Evolutionary conservation across 2,888 invertebrate genomes (phyloP).

Genomic region (Fragum fragum): DNA sequence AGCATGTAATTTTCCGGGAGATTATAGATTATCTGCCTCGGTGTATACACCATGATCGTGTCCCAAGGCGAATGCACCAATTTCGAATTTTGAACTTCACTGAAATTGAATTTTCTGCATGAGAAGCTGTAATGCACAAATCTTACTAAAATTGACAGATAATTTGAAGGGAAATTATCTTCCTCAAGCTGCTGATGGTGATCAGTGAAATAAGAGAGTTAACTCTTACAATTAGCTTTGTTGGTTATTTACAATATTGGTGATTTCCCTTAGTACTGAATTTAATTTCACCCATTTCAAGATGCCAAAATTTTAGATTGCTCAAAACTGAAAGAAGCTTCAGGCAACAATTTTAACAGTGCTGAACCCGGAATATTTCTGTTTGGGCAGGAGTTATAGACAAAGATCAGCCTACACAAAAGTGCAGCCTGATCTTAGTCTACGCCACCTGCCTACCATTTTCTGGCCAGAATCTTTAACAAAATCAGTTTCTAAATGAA

Average conservation of each 20-base stretch:
- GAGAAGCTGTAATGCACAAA: constrained; percentile 26
- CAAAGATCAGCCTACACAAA: no score
- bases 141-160: constrained; percentile 52
- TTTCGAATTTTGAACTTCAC: constrained; percentile 40
- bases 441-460: no score
- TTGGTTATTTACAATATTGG: background rate
- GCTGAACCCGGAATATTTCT: no score
- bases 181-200: background rate
- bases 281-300: no score
- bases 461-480: no score
- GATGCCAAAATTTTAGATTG: no score
- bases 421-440: no score
- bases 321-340: no score
- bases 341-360: no score
- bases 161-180: constrained; percentile 32
- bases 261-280: background rate
- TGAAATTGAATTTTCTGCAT: constrained; percentile 48
- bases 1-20: constrained; percentile 27
- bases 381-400: no score
- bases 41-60: constrained; percentile 20
- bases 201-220: background rate
- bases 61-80: constrained; percentile 14
- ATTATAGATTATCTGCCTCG: constrained; percentile 26
- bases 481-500: no score
- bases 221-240: background rate